Conservation (phyloP, 1,140 invertebrate genomes). For the Danaus melanippus region DNA sequence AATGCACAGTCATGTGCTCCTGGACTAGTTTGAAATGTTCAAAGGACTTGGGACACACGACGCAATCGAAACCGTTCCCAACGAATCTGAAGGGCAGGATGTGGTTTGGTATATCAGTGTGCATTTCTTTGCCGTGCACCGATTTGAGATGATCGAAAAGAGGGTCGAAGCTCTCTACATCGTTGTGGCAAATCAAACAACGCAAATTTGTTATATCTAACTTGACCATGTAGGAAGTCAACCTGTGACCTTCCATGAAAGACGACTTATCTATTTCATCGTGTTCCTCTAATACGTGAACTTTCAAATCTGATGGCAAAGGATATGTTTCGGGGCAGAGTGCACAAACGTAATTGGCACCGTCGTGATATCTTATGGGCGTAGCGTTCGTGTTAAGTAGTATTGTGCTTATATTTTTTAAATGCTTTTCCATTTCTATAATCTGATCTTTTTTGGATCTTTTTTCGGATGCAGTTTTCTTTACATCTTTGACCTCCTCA, state of each 20-base stretch:
- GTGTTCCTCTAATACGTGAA: conserved; percentile 31
- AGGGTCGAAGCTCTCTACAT: conserved; percentile 21
- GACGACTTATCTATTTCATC: conserved; percentile 19
- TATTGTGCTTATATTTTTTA: conserved; percentile 34
- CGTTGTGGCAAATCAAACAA: conserved; percentile 33
- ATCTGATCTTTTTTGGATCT: conserved; percentile 14
- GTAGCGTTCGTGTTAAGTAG: conserved; percentile 40
- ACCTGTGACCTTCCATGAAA: conserved; percentile 32
- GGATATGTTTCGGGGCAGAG: conserved; percentile 33
- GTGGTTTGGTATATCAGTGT: conserved; percentile 33
- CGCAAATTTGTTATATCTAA: conserved; percentile 39
- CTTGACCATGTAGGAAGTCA: conserved; percentile 37
- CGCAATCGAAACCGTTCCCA: conserved; percentile 26
- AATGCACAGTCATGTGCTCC: conserved; percentile 38
- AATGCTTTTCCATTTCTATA: conserved; percentile 29
- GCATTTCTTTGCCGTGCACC: conserved; percentile 26
- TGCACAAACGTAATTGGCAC: conserved; percentile 31
- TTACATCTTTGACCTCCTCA: conserved; percentile 7
- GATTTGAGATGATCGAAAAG: conserved; percentile 30
- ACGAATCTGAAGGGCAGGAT: conserved; percentile 43
- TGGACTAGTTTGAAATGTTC: conserved; percentile 32
- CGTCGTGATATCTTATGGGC: conserved; percentile 27
- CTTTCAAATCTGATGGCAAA: conserved; percentile 35
- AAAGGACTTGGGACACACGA: conserved; percentile 32
- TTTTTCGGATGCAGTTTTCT: conserved; percentile 5